phyloP scores from a whole-genome alignment of 1,140 invertebrate genomes.

The Temnothorax nylanderi region DNA sequence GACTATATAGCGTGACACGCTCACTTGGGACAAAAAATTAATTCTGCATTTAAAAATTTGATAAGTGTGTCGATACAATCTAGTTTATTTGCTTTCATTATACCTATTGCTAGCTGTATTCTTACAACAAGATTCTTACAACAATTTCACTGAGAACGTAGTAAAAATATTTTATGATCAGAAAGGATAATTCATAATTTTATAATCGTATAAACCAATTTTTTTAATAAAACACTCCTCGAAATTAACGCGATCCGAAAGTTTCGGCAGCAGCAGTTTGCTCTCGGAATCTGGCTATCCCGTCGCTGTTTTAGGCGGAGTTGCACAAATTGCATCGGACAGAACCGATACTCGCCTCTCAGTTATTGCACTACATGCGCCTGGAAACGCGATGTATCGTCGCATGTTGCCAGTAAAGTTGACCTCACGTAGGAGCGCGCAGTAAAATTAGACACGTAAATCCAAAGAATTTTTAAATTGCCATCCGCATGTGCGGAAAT shows the following conservation, averaged over 20 bases:
- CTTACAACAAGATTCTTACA: neutral
- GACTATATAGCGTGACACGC: neutral
- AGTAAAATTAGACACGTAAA: constrained; percentile 56
- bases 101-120: too few species aligned
- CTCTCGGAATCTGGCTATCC: neutral
- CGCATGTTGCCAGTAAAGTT: constrained; percentile 17
- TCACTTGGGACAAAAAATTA: neutral
- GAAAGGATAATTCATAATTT: neutral
- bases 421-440: constrained; percentile 23
- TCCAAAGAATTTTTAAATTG: constrained; percentile 60
- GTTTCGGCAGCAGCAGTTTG: neutral
- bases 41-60: neutral
- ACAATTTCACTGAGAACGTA: neutral
- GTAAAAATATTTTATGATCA: neutral
- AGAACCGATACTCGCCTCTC: constrained; percentile 37
- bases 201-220: neutral
- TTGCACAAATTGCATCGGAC: constrained; percentile 43
- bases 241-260: neutral
- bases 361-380: constrained; percentile 50
- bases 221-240: neutral
- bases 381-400: constrained; percentile 21
- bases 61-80: neutral
- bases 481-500: constrained; percentile 34
- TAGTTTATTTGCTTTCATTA: neutral
- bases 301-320: neutral